Evolutionary conservation across 1,140 invertebrate species (phyloP), one percentile per base, ranked within the genome.

Genomic region (Harlomillsia oculata): DNA sequence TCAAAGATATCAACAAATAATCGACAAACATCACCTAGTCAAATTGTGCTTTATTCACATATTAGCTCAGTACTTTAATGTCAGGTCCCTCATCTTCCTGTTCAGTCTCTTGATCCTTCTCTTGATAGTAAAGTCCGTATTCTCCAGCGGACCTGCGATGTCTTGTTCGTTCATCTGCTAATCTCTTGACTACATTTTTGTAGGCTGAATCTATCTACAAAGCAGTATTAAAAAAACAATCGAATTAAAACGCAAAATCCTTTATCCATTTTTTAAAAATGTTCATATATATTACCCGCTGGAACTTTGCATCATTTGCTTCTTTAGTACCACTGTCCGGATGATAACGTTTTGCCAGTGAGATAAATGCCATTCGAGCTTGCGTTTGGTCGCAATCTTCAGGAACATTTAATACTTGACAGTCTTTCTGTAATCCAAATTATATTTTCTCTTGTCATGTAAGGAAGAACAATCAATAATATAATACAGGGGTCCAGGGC

Each of bases 341-440:
- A 75, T 92, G 88, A 70, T 81, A 87, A 58, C 76, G 76, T 70
- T 89, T 90, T 0, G 82, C 87, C 21, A 88, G 69, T 53, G 79
- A 70, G 20, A 90, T 71, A 68, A 87, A 92, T 29, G 85, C 80
- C 39, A 77, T 66, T 57, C 82, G 74, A 5, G 89, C 77, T 26
- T 79, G 78, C 67, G 84, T 80, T 69, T 85, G 79, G 57, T 83
- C 80, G 45, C 82, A 82, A 36, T 79, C 72, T 64, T 80, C 75
- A 16, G 77, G 67, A 9, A 89, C 74, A 48, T 79, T 79, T 8
- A 90, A 71, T 11, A 80, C 70, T 64, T 75, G 70, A 66, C 79
- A 86, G 59, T 78, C 81, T 73, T 78, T 75, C 83, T 86, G 64
- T 37, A 73, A 72, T 49, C n/a, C n/a, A n/a, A n/a, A n/a, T n/a